Evolutionary conservation across 1,140 invertebrate genomes (phyloP).

Genomic region (Drosophila sturtevanti): DNA sequence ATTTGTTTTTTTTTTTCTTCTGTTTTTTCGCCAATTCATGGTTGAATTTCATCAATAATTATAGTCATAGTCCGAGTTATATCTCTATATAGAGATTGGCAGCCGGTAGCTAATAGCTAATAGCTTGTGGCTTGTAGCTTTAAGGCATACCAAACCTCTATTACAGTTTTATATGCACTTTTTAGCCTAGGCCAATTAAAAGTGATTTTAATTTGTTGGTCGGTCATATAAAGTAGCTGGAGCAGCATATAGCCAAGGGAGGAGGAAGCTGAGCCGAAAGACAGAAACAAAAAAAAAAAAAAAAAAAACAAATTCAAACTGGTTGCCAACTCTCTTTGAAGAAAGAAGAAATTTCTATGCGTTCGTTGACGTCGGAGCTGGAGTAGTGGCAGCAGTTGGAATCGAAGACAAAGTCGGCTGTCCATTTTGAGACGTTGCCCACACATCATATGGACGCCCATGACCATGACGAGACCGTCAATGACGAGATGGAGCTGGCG

Average conservation of each 20-base stretch:
- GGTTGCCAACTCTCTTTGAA: constrained; percentile 56
- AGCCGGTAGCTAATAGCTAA: background rate
- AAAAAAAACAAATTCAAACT: constrained; percentile 40
- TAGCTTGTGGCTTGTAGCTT: background rate
- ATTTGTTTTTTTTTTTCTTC: no score
- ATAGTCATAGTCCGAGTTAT: constrained; percentile 14
- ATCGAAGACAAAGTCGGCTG: constrained; percentile 3
- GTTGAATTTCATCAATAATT: constrained; percentile 38
- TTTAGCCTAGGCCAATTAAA: constrained; percentile 46
- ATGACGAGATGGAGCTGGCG: constrained; percentile 30
- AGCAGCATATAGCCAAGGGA: background rate
- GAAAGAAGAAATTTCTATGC: constrained; percentile 74
- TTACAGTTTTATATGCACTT: constrained; percentile 26
- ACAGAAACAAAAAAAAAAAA: background rate
- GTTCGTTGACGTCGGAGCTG: constrained; percentile 53
- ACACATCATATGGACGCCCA: constrained; percentile 77
- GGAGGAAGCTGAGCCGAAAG: background rate
- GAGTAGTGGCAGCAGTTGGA: constrained; percentile 26
- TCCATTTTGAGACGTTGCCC: constrained; percentile 56
- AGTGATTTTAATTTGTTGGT: constrained; percentile 55
- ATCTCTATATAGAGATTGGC: background rate
- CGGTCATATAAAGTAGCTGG: background rate
- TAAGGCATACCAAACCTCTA: constrained; percentile 9
- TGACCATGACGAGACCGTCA: constrained; percentile 64
- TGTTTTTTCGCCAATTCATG: constrained; percentile 58